phyloP scores from a whole-genome alignment of 2,113 vertebrate genomes.

The Leucoraja erinaceus region DNA sequence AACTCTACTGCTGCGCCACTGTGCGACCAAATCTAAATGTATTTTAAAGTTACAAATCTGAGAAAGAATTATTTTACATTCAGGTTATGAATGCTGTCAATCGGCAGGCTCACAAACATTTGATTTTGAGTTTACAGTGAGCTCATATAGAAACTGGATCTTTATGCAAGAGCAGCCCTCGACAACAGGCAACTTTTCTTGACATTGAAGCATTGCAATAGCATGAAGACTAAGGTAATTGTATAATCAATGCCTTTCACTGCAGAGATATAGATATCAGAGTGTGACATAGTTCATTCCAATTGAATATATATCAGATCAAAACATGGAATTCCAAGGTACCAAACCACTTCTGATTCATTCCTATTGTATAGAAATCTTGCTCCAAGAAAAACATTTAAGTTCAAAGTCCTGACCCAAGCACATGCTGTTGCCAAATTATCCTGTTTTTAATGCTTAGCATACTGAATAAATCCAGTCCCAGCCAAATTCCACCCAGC shows the following conservation, averaged over 20 bases:
- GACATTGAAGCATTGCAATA: background rate
- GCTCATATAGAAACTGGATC: background rate
- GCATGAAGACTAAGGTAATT: background rate
- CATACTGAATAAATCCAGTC: background rate
- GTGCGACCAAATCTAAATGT: background rate
- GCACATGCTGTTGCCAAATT: constrained; percentile 24
- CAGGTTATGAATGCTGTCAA: background rate
- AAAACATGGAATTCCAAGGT: constrained; percentile 34
- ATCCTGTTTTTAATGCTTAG: constrained; percentile 6
- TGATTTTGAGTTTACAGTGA: constrained; percentile 23
- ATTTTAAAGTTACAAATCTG: background rate
- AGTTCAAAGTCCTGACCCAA: constrained; percentile 15
- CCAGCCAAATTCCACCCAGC: background rate
- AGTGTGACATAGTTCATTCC: background rate
- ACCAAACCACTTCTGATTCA: constrained; percentile 19
- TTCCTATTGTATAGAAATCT: constrained; percentile 27
- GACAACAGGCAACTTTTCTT: constrained; percentile 4
- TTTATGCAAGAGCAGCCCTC: background rate
- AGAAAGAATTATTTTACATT: constrained; percentile 17
- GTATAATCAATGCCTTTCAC: background rate
- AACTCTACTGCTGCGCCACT: too few species aligned
- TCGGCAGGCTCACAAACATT: background rate
- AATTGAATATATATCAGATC: constrained; percentile 26
- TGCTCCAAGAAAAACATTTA: constrained; percentile 32
- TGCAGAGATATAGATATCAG: background rate